Percentiles rank a stretch among this genome's conserved stretches.
Conservation (phyloP, 2,888 invertebrate genomes). For the Pycnomerus fuliginosus region DNA sequence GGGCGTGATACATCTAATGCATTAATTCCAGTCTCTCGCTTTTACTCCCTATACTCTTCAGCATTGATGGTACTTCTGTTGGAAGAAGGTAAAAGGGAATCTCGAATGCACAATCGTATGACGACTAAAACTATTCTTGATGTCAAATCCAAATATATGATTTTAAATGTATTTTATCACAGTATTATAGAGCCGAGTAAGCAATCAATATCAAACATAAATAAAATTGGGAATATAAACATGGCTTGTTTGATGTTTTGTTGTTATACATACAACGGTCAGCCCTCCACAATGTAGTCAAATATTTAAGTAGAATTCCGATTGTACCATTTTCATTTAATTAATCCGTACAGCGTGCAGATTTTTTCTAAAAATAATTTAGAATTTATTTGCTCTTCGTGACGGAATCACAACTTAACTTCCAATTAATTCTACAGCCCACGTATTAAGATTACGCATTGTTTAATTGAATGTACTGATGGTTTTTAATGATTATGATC, state of each 20-base stretch:
- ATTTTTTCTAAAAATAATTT: no score
- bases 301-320: slow-evolving; percentile 7
- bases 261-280: slow-evolving; percentile 3
- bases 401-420: slow-evolving; percentile 19
- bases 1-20: slow-evolving; percentile 27
- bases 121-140: slow-evolving; percentile 8
- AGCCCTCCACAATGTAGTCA: slow-evolving; percentile 6
- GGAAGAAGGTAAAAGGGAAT: slow-evolving; percentile 22
- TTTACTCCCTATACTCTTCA: slow-evolving; percentile 23
- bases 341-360: no score
- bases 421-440: slow-evolving; percentile 16
- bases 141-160: slow-evolving; percentile 7
- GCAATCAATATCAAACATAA: no score
- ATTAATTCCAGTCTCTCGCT: slow-evolving; percentile 30
- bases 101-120: slow-evolving; percentile 19
- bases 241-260: slow-evolving; percentile 7
- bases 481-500: slow-evolving; percentile 12
- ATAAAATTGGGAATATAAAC: slow-evolving; percentile 18
- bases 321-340: slow-evolving; percentile 6
- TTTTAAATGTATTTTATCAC: no score
- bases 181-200: no score
- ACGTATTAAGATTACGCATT: slow-evolving; percentile 17
- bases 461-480: slow-evolving; percentile 20
- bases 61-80: slow-evolving; percentile 27
- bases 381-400: no score